Evolutionary conservation across 2,888 invertebrate species (phyloP), one percentile per base, ranked within the genome.

Genomic region (Drosophila putrida): DNA sequence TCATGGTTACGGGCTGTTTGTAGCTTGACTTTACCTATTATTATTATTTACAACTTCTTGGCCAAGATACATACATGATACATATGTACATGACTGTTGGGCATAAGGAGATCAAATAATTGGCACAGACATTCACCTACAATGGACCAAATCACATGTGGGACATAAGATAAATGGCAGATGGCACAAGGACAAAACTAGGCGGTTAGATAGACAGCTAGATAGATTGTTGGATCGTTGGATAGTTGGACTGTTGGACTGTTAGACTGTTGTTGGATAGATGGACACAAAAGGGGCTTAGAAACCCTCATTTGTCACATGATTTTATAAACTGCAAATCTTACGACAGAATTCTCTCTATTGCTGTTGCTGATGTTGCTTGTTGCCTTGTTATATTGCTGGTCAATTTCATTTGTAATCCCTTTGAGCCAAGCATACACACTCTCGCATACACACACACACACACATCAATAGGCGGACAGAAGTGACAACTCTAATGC

Each of bases 291-390:
- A 76, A 47, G 44, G 46, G 59, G 61, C 64, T 83, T 78, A 78
- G 83, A 70, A 70, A 88, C 85, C 84, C 85, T 87, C 79, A 88
- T 87, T 88, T 84, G 84, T 84, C 84, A 87, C 79, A 66, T 76
- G 86, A 88, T 75, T 84, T 84, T 88, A 84, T 88, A 86, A 87
- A 84, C 89, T 88, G 75, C 68, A 76, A 79, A 80, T 85, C 71
- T 63, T 65, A 67, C 15, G 51, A 49, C 66, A 61, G 59, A 49
- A 57, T 65, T 57, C 39, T 9, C 54, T 6, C 38, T 58, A 35
- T 63, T 58, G 57, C 47, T 58, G 38, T 63, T 58, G 57, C 47
- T 64, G 55, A 39, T 60, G 41, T 20, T 58, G 36, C 33, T 49
- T 75, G 64, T 61, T 65, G 68, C 63, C 86, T 71, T 82, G 82